Evolutionary conservation across 1,140 invertebrate genomes (phyloP).

Genomic region (Choristoneura fumiferana): DNA sequence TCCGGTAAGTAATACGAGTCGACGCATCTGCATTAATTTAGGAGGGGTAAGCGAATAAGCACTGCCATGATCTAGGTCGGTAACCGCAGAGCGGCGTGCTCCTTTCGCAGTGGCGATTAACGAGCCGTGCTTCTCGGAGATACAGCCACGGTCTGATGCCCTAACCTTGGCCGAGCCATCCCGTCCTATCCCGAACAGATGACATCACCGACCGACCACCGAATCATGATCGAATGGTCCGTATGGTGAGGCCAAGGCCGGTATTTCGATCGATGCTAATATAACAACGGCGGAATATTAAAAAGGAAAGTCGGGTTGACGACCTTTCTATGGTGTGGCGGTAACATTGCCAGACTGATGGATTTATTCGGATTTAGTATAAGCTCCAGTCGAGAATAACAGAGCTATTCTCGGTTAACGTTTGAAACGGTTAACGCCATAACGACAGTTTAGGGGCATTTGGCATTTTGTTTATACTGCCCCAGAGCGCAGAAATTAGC

Average conservation of each 20-base stretch:
- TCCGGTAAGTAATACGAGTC: conserved; percentile 25
- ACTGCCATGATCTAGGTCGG: conserved; percentile 58
- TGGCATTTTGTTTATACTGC: no score
- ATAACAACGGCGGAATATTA: conserved; percentile 50
- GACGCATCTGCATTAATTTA: conserved; percentile 39
- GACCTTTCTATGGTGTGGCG: conserved; percentile 48
- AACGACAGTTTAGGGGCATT: no score
- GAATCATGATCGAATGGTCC: conserved; percentile 36
- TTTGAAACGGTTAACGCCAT: no score
- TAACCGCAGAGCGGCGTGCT: conserved; percentile 41
- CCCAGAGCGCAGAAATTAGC: no score
- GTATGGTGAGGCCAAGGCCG: conserved; percentile 52
- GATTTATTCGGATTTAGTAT: conserved; percentile 59
- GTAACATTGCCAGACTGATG: conserved; percentile 47
- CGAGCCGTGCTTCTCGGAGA: conserved; percentile 56
- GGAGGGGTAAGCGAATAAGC: conserved; percentile 47
- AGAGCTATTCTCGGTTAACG: no score
- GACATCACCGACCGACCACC: conserved; percentile 57
- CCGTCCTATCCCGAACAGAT: conserved; percentile 53
- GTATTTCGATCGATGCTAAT: conserved; percentile 51
- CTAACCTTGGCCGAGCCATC: conserved; percentile 63
- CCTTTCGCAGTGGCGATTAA: conserved; percentile 54
- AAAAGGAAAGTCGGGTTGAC: conserved; percentile 69
- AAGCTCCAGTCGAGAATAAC: conserved; percentile 28
- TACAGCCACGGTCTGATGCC: conserved; percentile 60